These are phyloP conservation scores for Coecobrya sp. DNA, from an alignment of 2,888 invertebrate species.

Conservation along the genomic window DNA sequence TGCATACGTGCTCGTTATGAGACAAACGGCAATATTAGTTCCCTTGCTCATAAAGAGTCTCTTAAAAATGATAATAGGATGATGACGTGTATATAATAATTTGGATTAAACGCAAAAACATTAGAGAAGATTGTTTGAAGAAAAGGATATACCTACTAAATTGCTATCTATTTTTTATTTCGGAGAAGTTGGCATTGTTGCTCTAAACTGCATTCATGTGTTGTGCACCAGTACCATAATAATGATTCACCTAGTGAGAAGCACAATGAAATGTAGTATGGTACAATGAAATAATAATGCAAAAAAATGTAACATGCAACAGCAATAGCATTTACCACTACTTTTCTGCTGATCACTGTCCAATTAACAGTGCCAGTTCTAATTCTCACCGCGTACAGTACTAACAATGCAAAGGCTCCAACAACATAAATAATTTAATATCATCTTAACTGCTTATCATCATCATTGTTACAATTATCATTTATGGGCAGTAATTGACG, in stretches of 20 bases:
- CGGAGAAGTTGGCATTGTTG: neutral
- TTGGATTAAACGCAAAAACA: too few relatives aligned
- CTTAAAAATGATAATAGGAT: too few relatives aligned
- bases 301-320: conserved; percentile 1
- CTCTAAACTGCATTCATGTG: neutral
- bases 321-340: neutral
- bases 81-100: too few relatives aligned
- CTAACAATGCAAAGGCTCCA: conserved; percentile 6
- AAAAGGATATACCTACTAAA: too few relatives aligned
- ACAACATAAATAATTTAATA: neutral
- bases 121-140: too few relatives aligned
- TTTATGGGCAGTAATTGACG: conserved; percentile 1
- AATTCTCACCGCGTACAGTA: conserved; percentile 41
- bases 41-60: too few relatives aligned
- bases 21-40: too few relatives aligned
- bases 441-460: neutral
- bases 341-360: conserved; percentile 52
- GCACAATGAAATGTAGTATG: neutral
- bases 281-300: neutral
- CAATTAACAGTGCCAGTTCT: conserved; percentile 64
- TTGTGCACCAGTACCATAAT: neutral
- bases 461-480: neutral
- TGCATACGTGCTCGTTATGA: too few relatives aligned
- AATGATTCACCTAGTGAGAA: conserved; percentile 31
- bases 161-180: neutral